Conservation (phyloP, 2,113 vertebrate genomes). For the Coturnix japonica region DNA sequence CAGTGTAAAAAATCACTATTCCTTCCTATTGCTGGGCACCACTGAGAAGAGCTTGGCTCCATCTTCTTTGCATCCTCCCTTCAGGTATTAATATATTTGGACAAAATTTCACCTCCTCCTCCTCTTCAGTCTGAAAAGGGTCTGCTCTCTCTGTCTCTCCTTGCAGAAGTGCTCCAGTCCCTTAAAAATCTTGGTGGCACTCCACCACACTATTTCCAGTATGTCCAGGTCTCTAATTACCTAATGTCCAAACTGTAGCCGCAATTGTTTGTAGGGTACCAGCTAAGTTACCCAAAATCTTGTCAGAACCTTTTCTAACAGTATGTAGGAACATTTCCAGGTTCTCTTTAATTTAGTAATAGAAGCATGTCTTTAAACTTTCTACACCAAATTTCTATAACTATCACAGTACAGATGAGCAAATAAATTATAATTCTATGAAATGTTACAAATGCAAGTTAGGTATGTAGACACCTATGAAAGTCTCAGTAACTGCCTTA, state of each 20-base stretch:
- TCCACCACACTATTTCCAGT: background rate
- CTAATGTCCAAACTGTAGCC: background rate
- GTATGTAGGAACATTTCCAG: background rate
- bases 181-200: background rate
- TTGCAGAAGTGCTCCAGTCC: background rate
- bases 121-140: background rate
- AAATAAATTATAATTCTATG: background rate
- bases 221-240: background rate
- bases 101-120: background rate
- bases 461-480: background rate
- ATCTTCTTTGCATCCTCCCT: background rate
- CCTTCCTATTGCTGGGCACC: background rate
- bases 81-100: background rate
- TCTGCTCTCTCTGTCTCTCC: background rate
- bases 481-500: background rate
- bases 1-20: background rate
- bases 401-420: background rate
- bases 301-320: background rate
- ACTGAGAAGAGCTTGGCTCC: background rate
- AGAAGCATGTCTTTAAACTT: background rate
- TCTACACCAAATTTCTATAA: background rate
- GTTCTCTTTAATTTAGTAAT: background rate
- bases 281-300: background rate
- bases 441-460: background rate
- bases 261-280: background rate